A percentile compares a stretch with the other conserved stretches of the same genome.
These are phyloP conservation scores for Galerucella calmariensis DNA, from an alignment of 2,888 invertebrate genomes.

Conservation along the genomic window DNA sequence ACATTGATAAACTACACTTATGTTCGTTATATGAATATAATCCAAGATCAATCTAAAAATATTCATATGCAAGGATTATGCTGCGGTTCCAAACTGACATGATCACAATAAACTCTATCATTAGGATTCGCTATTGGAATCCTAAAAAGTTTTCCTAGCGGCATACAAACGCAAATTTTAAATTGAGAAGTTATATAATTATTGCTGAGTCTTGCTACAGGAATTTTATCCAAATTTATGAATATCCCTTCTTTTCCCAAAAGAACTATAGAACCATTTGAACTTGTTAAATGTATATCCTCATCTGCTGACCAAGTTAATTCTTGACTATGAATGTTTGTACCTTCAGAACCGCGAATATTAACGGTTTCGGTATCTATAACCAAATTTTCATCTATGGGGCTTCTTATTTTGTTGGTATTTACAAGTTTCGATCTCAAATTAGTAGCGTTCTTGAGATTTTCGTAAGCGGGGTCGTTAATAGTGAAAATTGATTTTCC, in stretches of 20 bases:
- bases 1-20: too few relatives aligned
- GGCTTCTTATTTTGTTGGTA: constrained; percentile 79
- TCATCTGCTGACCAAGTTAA: constrained; percentile 82
- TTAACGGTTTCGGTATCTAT: constrained; percentile 78
- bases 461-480: constrained; percentile 75
- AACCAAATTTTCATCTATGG: constrained; percentile 74
- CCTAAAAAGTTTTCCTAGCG: constrained; percentile 84
- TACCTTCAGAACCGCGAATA: constrained; percentile 84
- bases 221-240: constrained; percentile 78
- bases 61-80: constrained; percentile 71
- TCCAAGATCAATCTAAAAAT: constrained; percentile 53
- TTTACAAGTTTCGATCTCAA: constrained; percentile 75
- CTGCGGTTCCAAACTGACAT: constrained; percentile 69
- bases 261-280: constrained; percentile 79
- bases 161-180: constrained; percentile 92
- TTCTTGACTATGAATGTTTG: constrained; percentile 77
- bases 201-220: constrained; percentile 70
- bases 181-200: constrained; percentile 71
- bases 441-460: constrained; percentile 75
- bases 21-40: background rate
- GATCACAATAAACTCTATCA: constrained; percentile 71
- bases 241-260: constrained; percentile 77
- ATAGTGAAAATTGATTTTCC: constrained; percentile 79
- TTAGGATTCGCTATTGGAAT: constrained; percentile 75
- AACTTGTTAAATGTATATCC: constrained; percentile 79